These are phyloP conservation scores for Sceliomorpha sp. DNA, from an alignment of 2,888 invertebrate species.

Conservation along the genomic window DNA sequence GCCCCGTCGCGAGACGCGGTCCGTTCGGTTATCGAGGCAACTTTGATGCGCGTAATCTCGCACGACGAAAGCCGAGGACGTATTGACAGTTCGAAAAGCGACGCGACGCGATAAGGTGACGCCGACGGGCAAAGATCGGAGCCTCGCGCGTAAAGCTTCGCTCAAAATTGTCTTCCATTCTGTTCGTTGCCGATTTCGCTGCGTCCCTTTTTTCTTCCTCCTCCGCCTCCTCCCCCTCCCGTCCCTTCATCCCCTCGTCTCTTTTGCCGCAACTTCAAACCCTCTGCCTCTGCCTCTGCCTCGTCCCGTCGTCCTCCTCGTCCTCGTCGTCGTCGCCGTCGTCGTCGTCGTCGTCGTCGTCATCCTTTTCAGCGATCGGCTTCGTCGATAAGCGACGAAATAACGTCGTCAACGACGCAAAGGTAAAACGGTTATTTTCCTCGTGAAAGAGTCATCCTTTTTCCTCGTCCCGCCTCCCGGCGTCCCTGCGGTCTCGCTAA, in stretches of 20 bases:
- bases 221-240: no score
- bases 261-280: conserved; percentile 20
- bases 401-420: conserved; percentile 49
- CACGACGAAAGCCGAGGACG: conserved; percentile 45
- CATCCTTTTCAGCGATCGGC: conserved; percentile 59
- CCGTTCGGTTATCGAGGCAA: conserved; percentile 47
- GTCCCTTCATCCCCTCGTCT: conserved; percentile 1
- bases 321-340: no score
- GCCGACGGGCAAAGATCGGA: conserved; percentile 51
- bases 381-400: conserved; percentile 63
- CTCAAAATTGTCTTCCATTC: conserved; percentile 71
- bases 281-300: no score
- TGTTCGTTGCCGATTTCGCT: conserved; percentile 35
- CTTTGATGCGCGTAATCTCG: conserved; percentile 51
- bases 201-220: conserved; percentile 4
- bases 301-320: no score
- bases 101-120: conserved; percentile 49
- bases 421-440: conserved; percentile 63
- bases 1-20: conserved; percentile 32
- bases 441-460: conserved; percentile 25
- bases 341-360: no score
- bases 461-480: not conserved
- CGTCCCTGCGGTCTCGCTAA: conserved; percentile 1
- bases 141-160: conserved; percentile 62
- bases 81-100: conserved; percentile 56